phyloP scores from a whole-genome alignment of 2,888 invertebrate species.

The Chironomus riparius region DNA sequence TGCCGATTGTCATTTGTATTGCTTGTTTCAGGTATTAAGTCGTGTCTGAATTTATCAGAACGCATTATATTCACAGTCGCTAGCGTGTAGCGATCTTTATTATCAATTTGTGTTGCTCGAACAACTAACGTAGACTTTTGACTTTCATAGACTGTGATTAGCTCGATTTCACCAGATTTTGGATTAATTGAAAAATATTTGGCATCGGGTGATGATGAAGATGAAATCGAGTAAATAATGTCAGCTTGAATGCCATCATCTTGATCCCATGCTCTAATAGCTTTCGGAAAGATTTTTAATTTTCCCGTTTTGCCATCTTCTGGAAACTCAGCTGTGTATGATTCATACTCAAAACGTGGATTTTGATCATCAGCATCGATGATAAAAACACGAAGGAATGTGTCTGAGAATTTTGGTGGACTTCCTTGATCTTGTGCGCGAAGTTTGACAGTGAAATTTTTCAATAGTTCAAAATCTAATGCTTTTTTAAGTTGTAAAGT shows the following conservation, averaged over 20 bases:
- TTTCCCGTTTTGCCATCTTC: slow-evolving; percentile 46
- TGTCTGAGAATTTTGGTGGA: slow-evolving; percentile 68
- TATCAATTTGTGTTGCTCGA: slow-evolving; percentile 75
- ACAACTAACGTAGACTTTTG: slow-evolving; percentile 72
- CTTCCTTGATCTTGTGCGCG: slow-evolving; percentile 72
- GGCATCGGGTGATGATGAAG: slow-evolving; percentile 38
- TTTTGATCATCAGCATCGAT: slow-evolving; percentile 89
- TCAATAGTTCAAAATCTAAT: slow-evolving; percentile 72
- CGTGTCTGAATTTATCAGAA: neutral
- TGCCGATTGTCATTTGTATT: slow-evolving; percentile 31
- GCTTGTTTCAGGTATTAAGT: slow-evolving; percentile 28
- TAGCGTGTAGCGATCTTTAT: slow-evolving; percentile 78
- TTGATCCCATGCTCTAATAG: slow-evolving; percentile 71
- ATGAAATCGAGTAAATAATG: slow-evolving; percentile 40
- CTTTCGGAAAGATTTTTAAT: slow-evolving; percentile 59
- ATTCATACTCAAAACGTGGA: slow-evolving; percentile 67
- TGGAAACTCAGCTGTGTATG: slow-evolving; percentile 62
- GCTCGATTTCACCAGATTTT: slow-evolving; percentile 37
- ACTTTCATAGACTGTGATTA: slow-evolving; percentile 46
- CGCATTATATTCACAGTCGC: slow-evolving; percentile 61
- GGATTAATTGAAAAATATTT: slow-evolving; percentile 42
- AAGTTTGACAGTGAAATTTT: slow-evolving; percentile 67
- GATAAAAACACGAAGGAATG: slow-evolving; percentile 64
- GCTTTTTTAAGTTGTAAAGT: slow-evolving; percentile 68
- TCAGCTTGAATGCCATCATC: slow-evolving; percentile 43